Evolutionary conservation across 2,113 vertebrate species (phyloP), one percentile per base, ranked within the genome.

Genomic region (Dasyornis broadbenti): DNA sequence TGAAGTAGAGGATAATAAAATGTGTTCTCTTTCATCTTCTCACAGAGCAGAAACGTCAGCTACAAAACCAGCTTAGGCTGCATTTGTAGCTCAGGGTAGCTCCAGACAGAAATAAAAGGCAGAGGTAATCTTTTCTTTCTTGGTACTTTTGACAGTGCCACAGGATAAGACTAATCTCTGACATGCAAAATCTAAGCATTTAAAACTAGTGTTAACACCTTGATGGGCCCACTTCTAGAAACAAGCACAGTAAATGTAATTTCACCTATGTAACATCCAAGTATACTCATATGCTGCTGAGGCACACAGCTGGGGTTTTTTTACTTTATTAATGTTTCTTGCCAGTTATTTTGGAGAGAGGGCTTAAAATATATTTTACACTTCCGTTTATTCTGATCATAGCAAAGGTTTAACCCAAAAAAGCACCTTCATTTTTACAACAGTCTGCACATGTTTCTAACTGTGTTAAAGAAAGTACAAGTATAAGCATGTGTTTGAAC

Each of bases 211-310:
- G 80, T 94, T 73, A 92, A 73, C 31, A 56, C 28, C 57, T 57
- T 66, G 57, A 86, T 91, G 31, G 56, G 50, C 66, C 47, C 13
- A 13, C 23, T 94, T 95, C 16, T 92, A 76, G 95, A 95, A 93
- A 95, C 75, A 97, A 91, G 77, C 90, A 82, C 87, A 81, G 95
- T 94, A 97, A 97, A 97, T 90, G 60, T 83, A 86, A 95, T 97
- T 97, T 97, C 91, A 96, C 86, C 85, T 82, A 56, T 60, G 54
- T 30, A 79, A 71, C 56, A 82, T 85, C 96, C 90, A 91, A 61
- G 49, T 91, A 86, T 64, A 83, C 65, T 77, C 94, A 94, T 91
- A 87, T 95, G 87, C 79, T 92, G 63, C 24, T 49, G 79, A 92
- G 73, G 39, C 79, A 76, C 86, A 88, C 91, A 97, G 93, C 87